phyloP scores from a whole-genome alignment of 2,888 invertebrate genomes.

The Parnassius glacialis region DNA sequence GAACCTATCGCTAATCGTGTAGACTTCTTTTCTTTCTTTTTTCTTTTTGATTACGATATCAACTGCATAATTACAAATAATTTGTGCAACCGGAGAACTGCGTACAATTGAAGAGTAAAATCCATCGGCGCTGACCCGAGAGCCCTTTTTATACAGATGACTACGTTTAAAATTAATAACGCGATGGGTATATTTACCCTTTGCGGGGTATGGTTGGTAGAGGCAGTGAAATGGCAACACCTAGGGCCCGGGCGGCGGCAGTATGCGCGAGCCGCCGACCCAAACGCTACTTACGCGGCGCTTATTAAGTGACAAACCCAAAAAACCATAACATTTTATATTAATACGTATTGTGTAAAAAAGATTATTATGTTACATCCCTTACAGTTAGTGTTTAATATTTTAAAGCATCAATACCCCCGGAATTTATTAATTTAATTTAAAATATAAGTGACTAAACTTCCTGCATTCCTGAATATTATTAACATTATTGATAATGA shows the following conservation, averaged over 20 bases:
- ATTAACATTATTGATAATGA: neutral
- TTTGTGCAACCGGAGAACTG: no score
- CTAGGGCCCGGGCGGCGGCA: constrained; percentile 70
- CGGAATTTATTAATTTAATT: neutral
- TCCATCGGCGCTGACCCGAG: constrained; percentile 32
- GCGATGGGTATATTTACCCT: constrained; percentile 21
- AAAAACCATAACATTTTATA: constrained; percentile 30
- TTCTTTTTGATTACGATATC: no score
- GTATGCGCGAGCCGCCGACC: constrained; percentile 73
- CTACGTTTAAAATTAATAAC: constrained; percentile 43
- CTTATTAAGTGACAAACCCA: constrained; percentile 36
- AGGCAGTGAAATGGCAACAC: constrained; percentile 52
- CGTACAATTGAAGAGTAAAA: neutral
- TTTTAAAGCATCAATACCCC: neutral
- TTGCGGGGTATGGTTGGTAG: constrained; percentile 40
- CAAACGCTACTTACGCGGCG: constrained; percentile 48
- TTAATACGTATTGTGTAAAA: constrained; percentile 20
- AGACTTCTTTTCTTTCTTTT: no score
- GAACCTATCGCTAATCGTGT: no score
- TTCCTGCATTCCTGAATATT: neutral
- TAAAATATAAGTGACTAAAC: neutral
- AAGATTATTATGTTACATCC: constrained; percentile 1
- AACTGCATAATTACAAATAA: no score
- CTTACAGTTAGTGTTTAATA: constrained; percentile 8
- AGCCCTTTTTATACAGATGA: constrained; percentile 41